Percentiles rank a stretch among this genome's conserved stretches.
These are phyloP conservation scores for Elaphurus davidianus DNA, from an alignment of 2,113 vertebrate species.

Conservation along the genomic window DNA sequence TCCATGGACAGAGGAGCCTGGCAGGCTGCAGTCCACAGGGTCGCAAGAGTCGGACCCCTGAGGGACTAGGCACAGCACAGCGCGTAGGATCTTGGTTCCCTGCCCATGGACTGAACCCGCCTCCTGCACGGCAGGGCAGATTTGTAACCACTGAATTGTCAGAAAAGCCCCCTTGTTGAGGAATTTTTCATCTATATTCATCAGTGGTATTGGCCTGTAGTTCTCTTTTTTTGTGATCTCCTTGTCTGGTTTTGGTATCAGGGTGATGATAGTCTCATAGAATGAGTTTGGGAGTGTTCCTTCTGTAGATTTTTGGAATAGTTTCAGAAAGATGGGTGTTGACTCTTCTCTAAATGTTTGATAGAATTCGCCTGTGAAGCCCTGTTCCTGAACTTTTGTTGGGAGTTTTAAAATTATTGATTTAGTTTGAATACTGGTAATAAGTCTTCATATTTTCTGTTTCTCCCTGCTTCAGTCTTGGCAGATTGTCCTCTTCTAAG, in stretches of 20 bases:
- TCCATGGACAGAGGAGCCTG: neutral
- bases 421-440: neutral
- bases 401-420: neutral
- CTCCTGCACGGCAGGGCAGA: neutral
- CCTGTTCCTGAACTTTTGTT: neutral
- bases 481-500: neutral
- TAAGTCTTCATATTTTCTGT: neutral
- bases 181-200: neutral
- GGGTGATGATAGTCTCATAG: neutral
- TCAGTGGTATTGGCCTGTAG: neutral
- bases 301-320: neutral
- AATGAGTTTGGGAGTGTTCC: neutral
- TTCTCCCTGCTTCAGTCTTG: neutral
- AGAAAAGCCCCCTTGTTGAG: neutral
- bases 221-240: neutral
- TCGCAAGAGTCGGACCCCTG: neutral
- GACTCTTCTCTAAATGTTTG: neutral
- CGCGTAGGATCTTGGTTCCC: neutral
- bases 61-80: neutral
- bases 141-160: neutral
- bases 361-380: neutral
- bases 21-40: neutral
- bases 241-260: neutral
- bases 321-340: neutral
- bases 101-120: neutral